phyloP scores from a whole-genome alignment of 1,140 invertebrate genomes.

The Pararge aegeria region DNA sequence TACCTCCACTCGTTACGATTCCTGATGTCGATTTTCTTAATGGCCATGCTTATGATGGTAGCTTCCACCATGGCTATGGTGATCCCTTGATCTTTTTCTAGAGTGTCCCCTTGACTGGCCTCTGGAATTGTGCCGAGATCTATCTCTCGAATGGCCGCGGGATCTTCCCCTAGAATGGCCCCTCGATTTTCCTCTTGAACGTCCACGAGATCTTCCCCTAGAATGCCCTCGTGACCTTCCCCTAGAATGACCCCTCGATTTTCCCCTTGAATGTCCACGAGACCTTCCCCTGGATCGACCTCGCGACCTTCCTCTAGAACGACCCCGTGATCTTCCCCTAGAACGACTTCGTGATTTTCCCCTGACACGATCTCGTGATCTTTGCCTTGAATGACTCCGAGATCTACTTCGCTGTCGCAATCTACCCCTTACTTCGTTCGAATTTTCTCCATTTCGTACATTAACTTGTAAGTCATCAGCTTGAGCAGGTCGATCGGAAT shows the following conservation, averaged over 20 bases:
- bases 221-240: constrained; percentile 15
- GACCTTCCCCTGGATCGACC: constrained; percentile 9
- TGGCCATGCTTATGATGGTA: neutral
- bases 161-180: constrained; percentile 13
- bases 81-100: constrained; percentile 12
- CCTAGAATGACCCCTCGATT: constrained; percentile 22
- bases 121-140: constrained; percentile 14
- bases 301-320: constrained; percentile 12
- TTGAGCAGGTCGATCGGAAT: neutral
- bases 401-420: neutral
- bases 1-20: too few relatives aligned
- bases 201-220: constrained; percentile 8
- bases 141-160: constrained; percentile 8
- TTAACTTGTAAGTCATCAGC: neutral
- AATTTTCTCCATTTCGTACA: neutral
- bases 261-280: constrained; percentile 14
- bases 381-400: neutral
- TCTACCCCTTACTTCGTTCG: neutral
- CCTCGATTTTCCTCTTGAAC: constrained; percentile 14
- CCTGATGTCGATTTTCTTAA: neutral
- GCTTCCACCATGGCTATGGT: neutral
- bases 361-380: too few relatives aligned
- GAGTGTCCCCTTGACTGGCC: constrained; percentile 20
- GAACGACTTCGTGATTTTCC: constrained; percentile 7
- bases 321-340: constrained; percentile 8